These are phyloP conservation scores for Drosophila kuntzei DNA, from an alignment of 2,888 invertebrate species.

Conservation along the genomic window DNA sequence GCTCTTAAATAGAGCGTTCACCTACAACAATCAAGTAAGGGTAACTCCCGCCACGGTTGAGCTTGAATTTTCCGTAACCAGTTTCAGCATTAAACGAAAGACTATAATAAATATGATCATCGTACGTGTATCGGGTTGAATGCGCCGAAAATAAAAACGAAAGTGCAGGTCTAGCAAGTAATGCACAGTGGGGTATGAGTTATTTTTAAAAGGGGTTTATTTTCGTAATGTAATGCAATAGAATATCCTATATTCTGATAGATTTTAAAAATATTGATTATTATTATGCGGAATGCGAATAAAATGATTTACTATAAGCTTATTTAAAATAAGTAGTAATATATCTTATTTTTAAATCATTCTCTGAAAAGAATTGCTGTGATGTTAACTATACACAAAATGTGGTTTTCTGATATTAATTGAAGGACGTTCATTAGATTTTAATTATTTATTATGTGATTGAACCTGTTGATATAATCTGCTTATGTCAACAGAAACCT, in stretches of 20 bases:
- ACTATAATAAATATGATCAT: conserved; percentile 58
- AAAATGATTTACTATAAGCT: not conserved
- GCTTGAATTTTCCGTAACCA: conserved; percentile 57
- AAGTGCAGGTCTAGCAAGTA: conserved; percentile 55
- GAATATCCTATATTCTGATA: not conserved
- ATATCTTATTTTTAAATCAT: too few relatives aligned
- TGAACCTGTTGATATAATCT: not conserved
- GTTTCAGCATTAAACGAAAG: conserved; percentile 51
- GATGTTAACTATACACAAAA: not conserved
- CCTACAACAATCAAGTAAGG: conserved; percentile 40
- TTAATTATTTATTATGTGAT: not conserved
- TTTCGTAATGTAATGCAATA: not conserved
- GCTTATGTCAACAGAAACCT: not conserved
- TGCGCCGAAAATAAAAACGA: conserved; percentile 65
- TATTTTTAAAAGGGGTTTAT: not conserved
- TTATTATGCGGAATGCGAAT: not conserved
- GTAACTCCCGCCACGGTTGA: conserved; percentile 50
- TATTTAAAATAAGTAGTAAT: not conserved
- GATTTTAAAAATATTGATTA: not conserved
- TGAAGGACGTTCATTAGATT: not conserved
- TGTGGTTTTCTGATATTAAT: not conserved
- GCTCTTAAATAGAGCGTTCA: conserved; percentile 24
- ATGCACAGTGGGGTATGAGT: conserved; percentile 28
- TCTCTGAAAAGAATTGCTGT: not conserved
- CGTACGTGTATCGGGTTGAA: conserved; percentile 63